Evolutionary conservation across 2,797 vertebrate species (phyloP).

Genomic region (Chelidonichthys spinosus): DNA sequence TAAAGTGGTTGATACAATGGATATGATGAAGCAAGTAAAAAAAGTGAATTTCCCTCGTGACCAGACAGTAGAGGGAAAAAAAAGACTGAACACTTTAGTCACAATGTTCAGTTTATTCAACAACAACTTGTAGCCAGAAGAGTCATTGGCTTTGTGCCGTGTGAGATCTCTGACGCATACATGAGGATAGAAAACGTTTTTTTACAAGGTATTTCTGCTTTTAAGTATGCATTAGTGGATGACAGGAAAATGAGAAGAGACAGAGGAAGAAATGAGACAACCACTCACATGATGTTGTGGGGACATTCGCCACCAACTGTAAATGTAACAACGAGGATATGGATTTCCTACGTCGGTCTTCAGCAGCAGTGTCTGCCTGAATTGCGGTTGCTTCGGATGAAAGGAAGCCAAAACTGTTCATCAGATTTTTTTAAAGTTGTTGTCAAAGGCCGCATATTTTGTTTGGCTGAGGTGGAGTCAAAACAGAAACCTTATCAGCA

Average conservation of each 20-base stretch:
- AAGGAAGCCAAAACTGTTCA: conserved; percentile 27
- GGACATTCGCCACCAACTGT: neutral
- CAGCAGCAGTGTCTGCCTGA: neutral
- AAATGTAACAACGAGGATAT: conserved; percentile 15
- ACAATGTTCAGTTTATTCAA: conserved; percentile 11
- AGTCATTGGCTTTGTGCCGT: conserved; percentile 19
- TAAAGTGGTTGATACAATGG: neutral
- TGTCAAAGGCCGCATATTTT: conserved; percentile 43
- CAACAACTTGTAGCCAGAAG: conserved; percentile 20
- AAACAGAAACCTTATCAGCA: conserved; percentile 68
- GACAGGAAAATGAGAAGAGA: conserved; percentile 29
- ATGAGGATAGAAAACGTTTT: conserved; percentile 34
- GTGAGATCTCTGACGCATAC: conserved; percentile 42
- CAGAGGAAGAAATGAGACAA: conserved; percentile 36
- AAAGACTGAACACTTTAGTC: conserved; percentile 49
- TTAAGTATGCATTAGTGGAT: conserved; percentile 26
- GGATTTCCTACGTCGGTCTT: neutral
- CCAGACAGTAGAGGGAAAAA: conserved; percentile 27
- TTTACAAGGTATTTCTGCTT: conserved; percentile 55
- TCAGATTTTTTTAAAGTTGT: conserved; percentile 38
- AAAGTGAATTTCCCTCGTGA: conserved; percentile 34
- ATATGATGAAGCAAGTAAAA: conserved; percentile 14
- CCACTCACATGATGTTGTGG: conserved; percentile 3
- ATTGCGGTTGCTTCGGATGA: conserved; percentile 21
- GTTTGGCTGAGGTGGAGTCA: conserved; percentile 59